Evolutionary conservation across 1,140 invertebrate species (phyloP).

Genomic region (Bombus sylvicola): DNA sequence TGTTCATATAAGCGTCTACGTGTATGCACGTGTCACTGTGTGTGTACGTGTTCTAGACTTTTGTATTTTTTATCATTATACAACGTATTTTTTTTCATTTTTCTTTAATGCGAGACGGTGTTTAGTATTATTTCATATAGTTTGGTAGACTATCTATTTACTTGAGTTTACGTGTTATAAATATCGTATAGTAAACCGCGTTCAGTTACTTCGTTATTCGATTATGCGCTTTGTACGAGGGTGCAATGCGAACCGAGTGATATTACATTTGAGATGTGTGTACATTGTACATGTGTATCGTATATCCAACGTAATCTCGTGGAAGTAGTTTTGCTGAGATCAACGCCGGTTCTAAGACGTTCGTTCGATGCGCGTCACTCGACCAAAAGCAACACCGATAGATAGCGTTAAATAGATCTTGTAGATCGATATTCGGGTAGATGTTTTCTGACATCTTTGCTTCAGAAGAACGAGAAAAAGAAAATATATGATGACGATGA

Average conservation of each 20-base stretch:
- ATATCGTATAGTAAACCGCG: slow-evolving; percentile 75
- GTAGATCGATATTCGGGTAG: background rate
- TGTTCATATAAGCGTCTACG: slow-evolving; percentile 2
- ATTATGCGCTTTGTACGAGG: slow-evolving; percentile 79
- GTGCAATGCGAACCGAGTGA: slow-evolving; percentile 76
- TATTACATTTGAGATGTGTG: slow-evolving; percentile 48
- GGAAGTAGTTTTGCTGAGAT: background rate
- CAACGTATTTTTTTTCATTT: background rate
- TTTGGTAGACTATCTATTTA: slow-evolving; percentile 77
- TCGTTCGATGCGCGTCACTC: background rate
- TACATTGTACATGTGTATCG: slow-evolving; percentile 21
- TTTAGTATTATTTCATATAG: slow-evolving; percentile 76
- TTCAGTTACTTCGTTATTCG: slow-evolving; percentile 72
- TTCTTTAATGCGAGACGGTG: slow-evolving; percentile 62
- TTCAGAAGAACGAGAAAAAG: background rate
- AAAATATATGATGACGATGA: background rate
- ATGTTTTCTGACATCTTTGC: background rate
- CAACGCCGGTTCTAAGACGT: background rate
- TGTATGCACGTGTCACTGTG: background rate
- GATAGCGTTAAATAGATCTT: background rate
- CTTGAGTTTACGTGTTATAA: slow-evolving; percentile 77
- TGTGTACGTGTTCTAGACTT: slow-evolving; percentile 46
- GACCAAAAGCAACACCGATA: background rate
- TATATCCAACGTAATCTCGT: slow-evolving; percentile 47
- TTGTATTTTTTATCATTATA: background rate